These are phyloP conservation scores for Neopipo cinnamomea DNA, from an alignment of 2,113 vertebrate species.

Conservation along the genomic window DNA sequence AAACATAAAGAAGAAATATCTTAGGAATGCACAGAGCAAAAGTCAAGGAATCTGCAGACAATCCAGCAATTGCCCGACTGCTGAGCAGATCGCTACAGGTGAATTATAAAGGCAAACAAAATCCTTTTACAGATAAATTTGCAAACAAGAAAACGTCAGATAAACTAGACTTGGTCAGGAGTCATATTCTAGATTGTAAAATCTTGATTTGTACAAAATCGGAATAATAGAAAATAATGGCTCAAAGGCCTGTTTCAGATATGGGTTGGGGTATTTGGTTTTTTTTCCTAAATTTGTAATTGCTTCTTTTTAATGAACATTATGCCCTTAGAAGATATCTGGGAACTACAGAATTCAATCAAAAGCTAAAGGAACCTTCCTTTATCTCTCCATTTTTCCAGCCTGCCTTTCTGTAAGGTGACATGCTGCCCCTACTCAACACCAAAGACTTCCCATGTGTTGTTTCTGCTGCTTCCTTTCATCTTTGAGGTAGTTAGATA, in stretches of 20 bases:
- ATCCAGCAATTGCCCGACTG: neutral
- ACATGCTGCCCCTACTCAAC: neutral
- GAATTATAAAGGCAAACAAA: neutral
- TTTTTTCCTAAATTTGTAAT: neutral
- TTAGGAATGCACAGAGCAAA: neutral
- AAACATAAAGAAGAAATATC: neutral
- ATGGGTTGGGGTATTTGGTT: accelerated
- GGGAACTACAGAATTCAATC: neutral
- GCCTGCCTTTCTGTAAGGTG: neutral
- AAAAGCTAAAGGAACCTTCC: neutral
- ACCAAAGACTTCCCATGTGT: neutral
- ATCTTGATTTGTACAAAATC: neutral
- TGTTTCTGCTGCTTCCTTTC: neutral
- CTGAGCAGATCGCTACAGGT: neutral
- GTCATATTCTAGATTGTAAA: neutral
- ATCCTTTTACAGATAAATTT: neutral
- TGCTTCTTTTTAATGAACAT: neutral
- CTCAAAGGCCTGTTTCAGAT: neutral
- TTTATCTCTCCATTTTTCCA: neutral
- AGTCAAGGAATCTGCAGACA: neutral
- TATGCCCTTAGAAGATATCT: neutral
- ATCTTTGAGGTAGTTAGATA: neutral
- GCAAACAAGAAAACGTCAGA: neutral
- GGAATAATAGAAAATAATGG: neutral
- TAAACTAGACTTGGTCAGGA: neutral